Evolutionary conservation across 2,888 invertebrate species (phyloP), one percentile per base, ranked within the genome.

Genomic region (Escarpia spicata): DNA sequence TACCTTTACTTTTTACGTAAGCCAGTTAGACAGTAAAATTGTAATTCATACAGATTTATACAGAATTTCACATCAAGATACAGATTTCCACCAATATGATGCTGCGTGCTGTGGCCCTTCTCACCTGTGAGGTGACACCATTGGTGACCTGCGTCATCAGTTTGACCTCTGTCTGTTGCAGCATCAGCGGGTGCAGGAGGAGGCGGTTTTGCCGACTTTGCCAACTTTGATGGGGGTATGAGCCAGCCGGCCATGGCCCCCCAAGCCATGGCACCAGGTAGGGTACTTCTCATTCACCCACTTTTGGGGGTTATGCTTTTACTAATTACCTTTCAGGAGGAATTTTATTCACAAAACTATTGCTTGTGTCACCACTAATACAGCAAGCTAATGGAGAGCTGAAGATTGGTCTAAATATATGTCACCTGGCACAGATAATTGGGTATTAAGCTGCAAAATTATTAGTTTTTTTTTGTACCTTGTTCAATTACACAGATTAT

Each of bases 131-230:
- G 26, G 60, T 60, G 60, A 60, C 15, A 60, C 60, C 60, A 60
- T 4, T 3, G 60, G 60, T 60, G 60, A 60, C 60, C 60, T 60
- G 9, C 3, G 26, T 26, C 60, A 60, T 60, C 75, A 75, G 26
- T 75, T 15, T 75, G 26, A 26, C 75, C n/a, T 75, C 43, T 31
- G 12, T 37, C 90, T 75, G 37, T 37, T 92, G 37, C 60, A 19
- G 58, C 43, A 31, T 75, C n/a, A 75, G 45, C 44, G 4, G 44
- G 31, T 26, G 37, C 45, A 15, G 91, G 94, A 93, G 93, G 94
- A 93, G 95, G 95, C 93, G 96, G 96, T 60, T 96, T 96, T 96
- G 96, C 96, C 89, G 96, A 97, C 94, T 97, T 96, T 95, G 96
- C 96, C 93, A 95, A 95, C 93, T 95, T 95, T 45, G 31, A 58